Conservation (phyloP, 2,113 vertebrate species). For the Corynorhinus townsendii region DNA sequence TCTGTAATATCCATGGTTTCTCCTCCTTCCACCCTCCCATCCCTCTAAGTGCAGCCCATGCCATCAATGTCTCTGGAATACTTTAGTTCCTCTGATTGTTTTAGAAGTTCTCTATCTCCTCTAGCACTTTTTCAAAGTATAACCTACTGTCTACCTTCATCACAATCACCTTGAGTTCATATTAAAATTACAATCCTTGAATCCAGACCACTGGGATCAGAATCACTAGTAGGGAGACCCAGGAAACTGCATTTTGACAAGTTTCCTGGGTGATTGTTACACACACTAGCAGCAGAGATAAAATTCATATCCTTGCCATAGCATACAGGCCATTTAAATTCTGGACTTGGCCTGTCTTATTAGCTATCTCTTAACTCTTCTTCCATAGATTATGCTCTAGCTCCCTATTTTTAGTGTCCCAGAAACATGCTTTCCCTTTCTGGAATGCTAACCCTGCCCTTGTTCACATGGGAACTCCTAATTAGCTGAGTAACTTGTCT, state of each 20-base stretch:
- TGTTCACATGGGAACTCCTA: background rate
- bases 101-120: background rate
- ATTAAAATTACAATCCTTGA: background rate
- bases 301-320: background rate
- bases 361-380: background rate
- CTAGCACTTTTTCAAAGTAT: background rate
- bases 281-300: background rate
- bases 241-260: background rate
- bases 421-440: background rate
- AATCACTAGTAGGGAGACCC: background rate
- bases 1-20: background rate
- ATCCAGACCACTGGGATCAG: background rate
- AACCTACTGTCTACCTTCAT: background rate
- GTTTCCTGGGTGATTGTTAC: background rate
- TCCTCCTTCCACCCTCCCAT: background rate
- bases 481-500: background rate
- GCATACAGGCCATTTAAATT: background rate
- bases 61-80: background rate
- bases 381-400: background rate
- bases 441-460: background rate
- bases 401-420: background rate
- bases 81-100: background rate
- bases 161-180: background rate
- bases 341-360: background rate
- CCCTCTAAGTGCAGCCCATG: background rate